Evolutionary conservation across 2,797 vertebrate species (phyloP), one percentile per base, ranked within the genome.

Genomic region (Lagodon rhomboides): DNA sequence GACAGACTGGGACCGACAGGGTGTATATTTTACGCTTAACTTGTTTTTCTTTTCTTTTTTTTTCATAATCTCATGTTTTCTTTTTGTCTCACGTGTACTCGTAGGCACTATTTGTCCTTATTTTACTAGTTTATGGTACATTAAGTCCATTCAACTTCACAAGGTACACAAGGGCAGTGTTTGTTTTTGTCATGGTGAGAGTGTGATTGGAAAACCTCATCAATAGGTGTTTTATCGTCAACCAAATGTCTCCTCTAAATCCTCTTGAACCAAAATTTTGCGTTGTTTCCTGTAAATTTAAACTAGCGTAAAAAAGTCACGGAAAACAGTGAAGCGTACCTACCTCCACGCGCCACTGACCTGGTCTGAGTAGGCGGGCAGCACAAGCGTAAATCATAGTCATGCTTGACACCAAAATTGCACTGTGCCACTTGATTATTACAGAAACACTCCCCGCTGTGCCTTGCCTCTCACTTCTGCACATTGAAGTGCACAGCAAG

Each of bases 321-420:
- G 22, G 41, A 34, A 38, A 59, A 58, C 43, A 61, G 44, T 16
- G 13, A 34, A 55, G 47, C 23, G 43, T 25, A 15, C 46, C 60
- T 60, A 64, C 51, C 9, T 60, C 63, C 16, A 8, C 50, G 11
- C 27, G 4, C 68, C 68, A 56, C 23, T 83, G 63, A 60, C 60
- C 70, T 73, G 77, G 61, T 73, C 64, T 64, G 54, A 66, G 75
- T 65, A 41, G 81, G 69, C 6, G 43, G 68, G 54, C 56, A 68
- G 55, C 61, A 80, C 46, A 70, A 60, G 46, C 41, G 43, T 69
- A 77, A 68, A 75, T 82, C 64, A 54, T 10, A 20, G 68, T 66
- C 78, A 73, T 62, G 62, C 64, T 83, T 88, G 87, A 87, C 84
- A 80, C 51, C 41, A 23, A 73, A 83, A 86, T 85, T 88, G 68